A percentile compares a stretch with the other conserved stretches of the same genome.
These are phyloP conservation scores for Plectropomus leopardus DNA, from an alignment of 2,113 vertebrate genomes.

Conservation along the genomic window DNA sequence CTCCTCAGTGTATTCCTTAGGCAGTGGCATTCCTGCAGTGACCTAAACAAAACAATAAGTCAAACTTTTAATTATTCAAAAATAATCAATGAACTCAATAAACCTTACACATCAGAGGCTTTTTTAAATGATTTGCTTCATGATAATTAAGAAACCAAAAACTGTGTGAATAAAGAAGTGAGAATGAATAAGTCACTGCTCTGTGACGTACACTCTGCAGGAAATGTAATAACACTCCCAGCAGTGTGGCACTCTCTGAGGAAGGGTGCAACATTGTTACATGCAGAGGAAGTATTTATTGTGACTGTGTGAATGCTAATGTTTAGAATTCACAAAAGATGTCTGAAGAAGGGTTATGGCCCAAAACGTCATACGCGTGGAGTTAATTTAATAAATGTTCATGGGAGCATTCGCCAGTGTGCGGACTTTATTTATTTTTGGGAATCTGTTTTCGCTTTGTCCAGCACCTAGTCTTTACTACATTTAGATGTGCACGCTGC, in stretches of 20 bases:
- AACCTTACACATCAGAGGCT: background rate
- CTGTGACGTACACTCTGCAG: background rate
- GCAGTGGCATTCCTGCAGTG: conserved; percentile 93
- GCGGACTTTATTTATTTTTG: no score
- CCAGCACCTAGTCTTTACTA: no score
- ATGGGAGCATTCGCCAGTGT: no score
- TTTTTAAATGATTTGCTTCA: background rate
- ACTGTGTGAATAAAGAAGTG: background rate
- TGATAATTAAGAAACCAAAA: background rate
- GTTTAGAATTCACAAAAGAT: background rate
- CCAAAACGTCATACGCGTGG: no score
- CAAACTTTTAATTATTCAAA: background rate
- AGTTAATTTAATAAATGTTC: no score
- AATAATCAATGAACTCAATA: background rate
- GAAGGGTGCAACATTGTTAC: background rate
- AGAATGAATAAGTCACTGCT: background rate
- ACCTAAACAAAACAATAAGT: conserved; percentile 84
- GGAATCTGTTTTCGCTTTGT: no score
- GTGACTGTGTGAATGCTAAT: background rate
- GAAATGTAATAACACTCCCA: conserved; percentile 6
- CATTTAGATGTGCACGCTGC: no score
- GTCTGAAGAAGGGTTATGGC: no score
- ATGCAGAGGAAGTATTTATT: background rate
- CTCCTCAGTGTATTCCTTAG: conserved; percentile 94
- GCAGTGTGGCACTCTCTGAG: background rate